These are phyloP conservation scores for Malacosoma neustria DNA, from an alignment of 2,888 invertebrate species.

Conservation along the genomic window DNA sequence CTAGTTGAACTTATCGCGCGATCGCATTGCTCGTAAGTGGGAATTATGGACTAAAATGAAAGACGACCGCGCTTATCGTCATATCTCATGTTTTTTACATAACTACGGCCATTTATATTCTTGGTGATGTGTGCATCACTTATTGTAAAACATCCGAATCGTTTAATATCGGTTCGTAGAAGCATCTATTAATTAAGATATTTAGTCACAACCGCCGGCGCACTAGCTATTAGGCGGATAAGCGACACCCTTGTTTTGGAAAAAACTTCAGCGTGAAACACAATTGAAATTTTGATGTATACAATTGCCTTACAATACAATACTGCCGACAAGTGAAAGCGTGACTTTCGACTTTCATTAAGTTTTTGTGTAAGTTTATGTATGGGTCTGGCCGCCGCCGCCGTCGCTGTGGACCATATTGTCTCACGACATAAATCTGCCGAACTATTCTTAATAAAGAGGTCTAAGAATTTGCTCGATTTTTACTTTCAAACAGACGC, in stretches of 20 bases:
- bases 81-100: background rate
- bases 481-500: constrained; percentile 34
- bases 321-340: constrained; percentile 68
- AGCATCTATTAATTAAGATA: background rate
- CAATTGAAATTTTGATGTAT: constrained; percentile 43
- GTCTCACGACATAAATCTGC: constrained; percentile 60
- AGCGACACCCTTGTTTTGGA: constrained; percentile 28
- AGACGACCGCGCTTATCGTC: background rate
- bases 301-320: constrained; percentile 58
- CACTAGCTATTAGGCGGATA: background rate
- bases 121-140: background rate
- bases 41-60: background rate
- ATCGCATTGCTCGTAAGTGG: background rate
- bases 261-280: constrained; percentile 28
- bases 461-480: constrained; percentile 36
- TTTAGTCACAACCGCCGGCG: background rate
- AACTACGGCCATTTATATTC: background rate
- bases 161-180: background rate
- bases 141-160: background rate
- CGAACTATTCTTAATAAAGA: constrained; percentile 37
- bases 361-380: constrained; percentile 67
- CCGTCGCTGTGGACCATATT: constrained; percentile 66
- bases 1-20: background rate
- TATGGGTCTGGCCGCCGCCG: constrained; percentile 46
- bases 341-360: constrained; percentile 72